Percentiles rank a stretch among this genome's conserved stretches.
These are phyloP conservation scores for Perca fluviatilis DNA, from an alignment of 2,113 vertebrate species.

Conservation along the genomic window DNA sequence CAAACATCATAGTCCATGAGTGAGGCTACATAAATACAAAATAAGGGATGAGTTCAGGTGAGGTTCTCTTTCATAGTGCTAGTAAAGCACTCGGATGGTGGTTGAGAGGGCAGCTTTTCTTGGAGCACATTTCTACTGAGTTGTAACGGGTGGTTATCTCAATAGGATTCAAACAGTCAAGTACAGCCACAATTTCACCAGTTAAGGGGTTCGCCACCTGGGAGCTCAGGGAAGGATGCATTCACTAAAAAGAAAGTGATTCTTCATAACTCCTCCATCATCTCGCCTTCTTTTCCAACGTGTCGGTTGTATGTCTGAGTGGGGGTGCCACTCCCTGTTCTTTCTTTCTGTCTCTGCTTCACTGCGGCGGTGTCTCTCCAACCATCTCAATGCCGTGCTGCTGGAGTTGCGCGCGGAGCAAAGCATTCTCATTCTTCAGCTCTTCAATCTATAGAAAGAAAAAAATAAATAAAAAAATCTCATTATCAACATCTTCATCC, in stretches of 20 bases:
- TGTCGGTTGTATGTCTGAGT: conserved; percentile 35
- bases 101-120: conserved; percentile 58
- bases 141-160: conserved; percentile 56
- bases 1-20: conserved; percentile 61
- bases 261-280: conserved; percentile 35
- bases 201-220: conserved; percentile 53
- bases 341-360: conserved; percentile 47
- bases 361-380: conserved; percentile 86
- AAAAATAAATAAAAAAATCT: conserved; percentile 19
- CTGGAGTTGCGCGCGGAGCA: conserved; percentile 90
- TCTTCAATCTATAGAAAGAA: conserved; percentile 87
- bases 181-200: conserved; percentile 53
- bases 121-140: conserved; percentile 62
- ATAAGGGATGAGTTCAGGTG: conserved; percentile 53
- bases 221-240: conserved; percentile 52
- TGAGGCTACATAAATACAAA: conserved; percentile 73
- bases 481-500: conserved; percentile 46
- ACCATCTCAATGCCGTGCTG: conserved; percentile 89
- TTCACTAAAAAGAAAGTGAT: conserved; percentile 58
- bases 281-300: conserved; percentile 19
- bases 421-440: conserved; percentile 90
- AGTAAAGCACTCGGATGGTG: conserved; percentile 43
- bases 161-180: conserved; percentile 66
- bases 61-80: conserved; percentile 44
- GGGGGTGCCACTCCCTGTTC: conserved; percentile 20